Conservation (phyloP, 2,113 vertebrate genomes). For the Cranoglanis bouderius region DNA sequence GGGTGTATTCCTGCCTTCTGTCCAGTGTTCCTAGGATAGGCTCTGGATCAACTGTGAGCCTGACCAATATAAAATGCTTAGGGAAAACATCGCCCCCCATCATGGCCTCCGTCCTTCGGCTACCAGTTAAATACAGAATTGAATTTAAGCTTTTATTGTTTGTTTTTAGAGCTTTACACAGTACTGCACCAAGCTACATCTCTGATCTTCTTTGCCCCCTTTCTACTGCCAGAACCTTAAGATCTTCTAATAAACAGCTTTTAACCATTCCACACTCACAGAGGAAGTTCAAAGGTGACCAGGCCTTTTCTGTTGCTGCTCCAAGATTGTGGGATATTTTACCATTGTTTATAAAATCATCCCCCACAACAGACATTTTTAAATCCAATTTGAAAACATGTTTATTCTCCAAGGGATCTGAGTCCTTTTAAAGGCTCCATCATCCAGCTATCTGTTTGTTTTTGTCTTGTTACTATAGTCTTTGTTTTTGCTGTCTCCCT, state of each 20-base stretch:
- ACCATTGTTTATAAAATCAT: neutral
- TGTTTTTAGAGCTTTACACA: neutral
- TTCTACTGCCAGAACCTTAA: neutral
- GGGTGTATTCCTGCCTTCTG: neutral
- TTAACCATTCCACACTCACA: neutral
- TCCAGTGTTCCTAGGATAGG: neutral
- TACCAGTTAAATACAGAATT: neutral
- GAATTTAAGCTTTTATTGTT: neutral
- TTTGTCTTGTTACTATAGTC: neutral
- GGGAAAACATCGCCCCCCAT: neutral
- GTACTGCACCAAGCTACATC: neutral
- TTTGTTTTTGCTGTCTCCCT: neutral
- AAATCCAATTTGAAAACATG: neutral
- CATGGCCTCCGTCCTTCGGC: too few species aligned
- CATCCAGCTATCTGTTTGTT: neutral
- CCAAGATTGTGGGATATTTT: neutral
- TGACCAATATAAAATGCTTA: neutral
- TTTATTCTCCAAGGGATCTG: neutral
- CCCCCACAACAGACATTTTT: neutral
- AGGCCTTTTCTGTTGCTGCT: neutral
- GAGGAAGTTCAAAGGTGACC: neutral
- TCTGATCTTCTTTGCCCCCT: neutral
- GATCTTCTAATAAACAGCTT: neutral
- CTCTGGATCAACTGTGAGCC: neutral
- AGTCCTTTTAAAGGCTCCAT: neutral